Percentiles rank a stretch among this genome's conserved stretches.
Conservation (phyloP, 1,140 invertebrate genomes). For the Agrilus planipennis region DNA sequence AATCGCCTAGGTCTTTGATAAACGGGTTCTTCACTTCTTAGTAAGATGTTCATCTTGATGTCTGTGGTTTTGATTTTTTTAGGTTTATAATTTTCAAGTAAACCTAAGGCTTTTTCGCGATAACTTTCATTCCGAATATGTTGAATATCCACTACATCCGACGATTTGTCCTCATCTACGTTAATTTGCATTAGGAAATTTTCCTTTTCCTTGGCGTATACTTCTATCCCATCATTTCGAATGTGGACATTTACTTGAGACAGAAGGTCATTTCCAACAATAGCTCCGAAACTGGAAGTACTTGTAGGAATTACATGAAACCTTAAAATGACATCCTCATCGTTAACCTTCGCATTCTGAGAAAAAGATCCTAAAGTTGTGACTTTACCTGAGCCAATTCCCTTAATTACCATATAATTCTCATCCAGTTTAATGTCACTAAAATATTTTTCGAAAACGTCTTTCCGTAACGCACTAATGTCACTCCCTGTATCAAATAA, state of each 20-base stretch:
- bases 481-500: conserved; percentile 5
- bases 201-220: neutral
- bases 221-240: neutral
- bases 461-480: neutral
- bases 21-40: conserved; percentile 5
- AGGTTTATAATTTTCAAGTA: conserved; percentile 10
- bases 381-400: neutral
- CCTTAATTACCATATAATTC: neutral
- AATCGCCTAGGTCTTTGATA: conserved; percentile 1
- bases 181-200: conserved; percentile 3
- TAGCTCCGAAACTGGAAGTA: neutral
- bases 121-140: conserved; percentile 1
- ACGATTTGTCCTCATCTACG: neutral
- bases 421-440: neutral
- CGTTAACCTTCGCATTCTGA: neutral
- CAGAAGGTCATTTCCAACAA: neutral
- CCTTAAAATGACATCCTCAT: neutral
- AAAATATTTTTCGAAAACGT: neutral
- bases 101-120: conserved; percentile 6
- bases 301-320: conserved; percentile 1
- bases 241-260: neutral
- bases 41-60: conserved; percentile 5
- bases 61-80: too few species aligned
- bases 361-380: conserved; percentile 1
- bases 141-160: neutral